A percentile compares a stretch with the other conserved stretches of the same genome.
Conservation (phyloP, 1,140 invertebrate species). For the Brachionus rotundiformis region DNA sequence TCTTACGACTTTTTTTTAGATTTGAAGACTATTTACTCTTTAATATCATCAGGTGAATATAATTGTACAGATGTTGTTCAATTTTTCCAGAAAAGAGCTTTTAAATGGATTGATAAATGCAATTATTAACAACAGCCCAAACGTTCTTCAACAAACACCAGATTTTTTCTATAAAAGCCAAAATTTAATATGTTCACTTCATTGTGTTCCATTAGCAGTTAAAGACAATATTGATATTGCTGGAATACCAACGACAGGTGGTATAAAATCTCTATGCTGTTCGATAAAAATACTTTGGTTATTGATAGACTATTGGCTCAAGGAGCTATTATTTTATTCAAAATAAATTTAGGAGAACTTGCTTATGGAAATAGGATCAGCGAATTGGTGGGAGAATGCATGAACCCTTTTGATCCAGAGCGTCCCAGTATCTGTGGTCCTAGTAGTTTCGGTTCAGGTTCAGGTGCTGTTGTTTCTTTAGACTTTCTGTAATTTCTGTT, state of each 20-base stretch:
- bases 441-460: conserved; percentile 11
- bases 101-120: conserved; percentile 16
- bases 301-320: not conserved
- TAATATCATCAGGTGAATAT: not conserved
- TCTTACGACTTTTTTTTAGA: not conserved
- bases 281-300: not conserved
- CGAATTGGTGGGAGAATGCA: conserved; percentile 33
- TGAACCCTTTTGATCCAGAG: conserved; percentile 21
- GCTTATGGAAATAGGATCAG: not conserved
- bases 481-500: not conserved
- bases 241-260: conserved; percentile 51
- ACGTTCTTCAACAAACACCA: not conserved
- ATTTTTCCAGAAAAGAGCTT: not conserved
- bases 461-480: not conserved
- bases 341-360: conserved; percentile 31
- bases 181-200: not conserved
- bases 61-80: not conserved
- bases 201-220: conserved; percentile 44
- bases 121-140: not conserved
- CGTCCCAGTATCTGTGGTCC: conserved; percentile 1
- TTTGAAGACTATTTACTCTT: not conserved
- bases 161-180: not conserved
- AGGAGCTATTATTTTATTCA: conserved; percentile 16
- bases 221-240: conserved; percentile 46
- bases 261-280: not conserved